Conservation (phyloP, 2,797 vertebrate species). For the Enteromius fasciolatus region DNA sequence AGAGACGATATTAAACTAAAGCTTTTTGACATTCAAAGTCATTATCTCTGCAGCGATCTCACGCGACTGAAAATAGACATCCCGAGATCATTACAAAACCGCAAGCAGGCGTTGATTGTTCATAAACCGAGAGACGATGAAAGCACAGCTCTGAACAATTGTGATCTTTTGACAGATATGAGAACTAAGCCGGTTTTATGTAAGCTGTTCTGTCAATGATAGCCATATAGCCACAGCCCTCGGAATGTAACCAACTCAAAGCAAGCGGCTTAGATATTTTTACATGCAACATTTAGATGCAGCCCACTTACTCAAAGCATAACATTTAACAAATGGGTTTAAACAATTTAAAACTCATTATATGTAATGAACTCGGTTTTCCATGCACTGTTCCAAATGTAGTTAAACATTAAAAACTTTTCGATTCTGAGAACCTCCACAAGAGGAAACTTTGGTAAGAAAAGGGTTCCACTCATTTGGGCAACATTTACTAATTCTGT, state of each 20-base stretch:
- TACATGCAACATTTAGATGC: background rate
- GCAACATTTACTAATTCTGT: constrained; percentile 6
- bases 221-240: background rate
- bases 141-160: constrained; percentile 31
- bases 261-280: background rate
- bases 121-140: constrained; percentile 54
- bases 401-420: constrained; percentile 1
- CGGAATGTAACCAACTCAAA: background rate
- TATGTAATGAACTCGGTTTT: background rate
- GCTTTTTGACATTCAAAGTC: constrained; percentile 99
- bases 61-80: constrained; percentile 78
- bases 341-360: background rate
- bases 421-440: background rate
- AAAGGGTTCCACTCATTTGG: background rate
- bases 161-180: constrained; percentile 12
- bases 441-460: background rate
- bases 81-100: constrained; percentile 58
- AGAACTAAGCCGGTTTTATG: background rate
- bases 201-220: background rate
- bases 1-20: constrained; percentile 99
- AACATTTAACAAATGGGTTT: background rate
- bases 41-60: constrained; percentile 92
- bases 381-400: background rate
- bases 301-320: background rate
- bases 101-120: constrained; percentile 53